phyloP scores from a whole-genome alignment of 2,888 invertebrate species.

The Stomorhina lunata region DNA sequence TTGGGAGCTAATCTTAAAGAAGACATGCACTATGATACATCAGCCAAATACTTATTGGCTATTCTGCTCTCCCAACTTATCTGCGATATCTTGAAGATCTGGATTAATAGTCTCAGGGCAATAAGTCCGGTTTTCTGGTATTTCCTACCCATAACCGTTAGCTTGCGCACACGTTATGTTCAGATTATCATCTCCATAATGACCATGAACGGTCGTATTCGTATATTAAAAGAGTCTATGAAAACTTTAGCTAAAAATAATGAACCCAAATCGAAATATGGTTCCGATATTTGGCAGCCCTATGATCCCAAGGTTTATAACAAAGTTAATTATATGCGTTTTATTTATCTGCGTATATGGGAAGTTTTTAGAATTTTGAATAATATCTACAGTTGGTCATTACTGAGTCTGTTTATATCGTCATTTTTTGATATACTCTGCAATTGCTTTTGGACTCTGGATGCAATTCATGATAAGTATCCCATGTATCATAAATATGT shows the following conservation, averaged over 20 bases:
- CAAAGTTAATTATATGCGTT: slow-evolving; percentile 61
- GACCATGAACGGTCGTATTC: slow-evolving; percentile 13
- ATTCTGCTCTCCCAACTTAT: slow-evolving; percentile 4
- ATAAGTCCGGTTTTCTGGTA: slow-evolving; percentile 48
- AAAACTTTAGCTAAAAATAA: not conserved
- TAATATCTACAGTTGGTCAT: slow-evolving; percentile 63
- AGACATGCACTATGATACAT: not conserved
- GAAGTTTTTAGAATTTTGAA: slow-evolving; percentile 56
- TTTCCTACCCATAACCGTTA: not conserved
- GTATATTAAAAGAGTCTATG: slow-evolving; percentile 19
- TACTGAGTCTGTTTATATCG: slow-evolving; percentile 56
- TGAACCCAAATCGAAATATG: slow-evolving; percentile 35
- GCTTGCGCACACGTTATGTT: slow-evolving; percentile 41
- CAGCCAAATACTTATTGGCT: not conserved
- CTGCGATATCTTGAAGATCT: slow-evolving; percentile 44
- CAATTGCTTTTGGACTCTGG: slow-evolving; percentile 66
- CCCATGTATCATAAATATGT: no score
- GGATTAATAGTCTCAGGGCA: slow-evolving; percentile 37
- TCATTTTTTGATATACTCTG: slow-evolving; percentile 66
- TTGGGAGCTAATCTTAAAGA: not conserved
- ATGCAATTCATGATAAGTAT: slow-evolving; percentile 14
- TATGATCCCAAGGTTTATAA: slow-evolving; percentile 66
- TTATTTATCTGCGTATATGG: slow-evolving; percentile 64
- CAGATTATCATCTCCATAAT: slow-evolving; percentile 44
- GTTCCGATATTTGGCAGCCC: slow-evolving; percentile 52